Percentiles rank a stretch among this genome's conserved stretches.
Conservation (phyloP, 1,140 invertebrate genomes). For the Cyclina sinensis region DNA sequence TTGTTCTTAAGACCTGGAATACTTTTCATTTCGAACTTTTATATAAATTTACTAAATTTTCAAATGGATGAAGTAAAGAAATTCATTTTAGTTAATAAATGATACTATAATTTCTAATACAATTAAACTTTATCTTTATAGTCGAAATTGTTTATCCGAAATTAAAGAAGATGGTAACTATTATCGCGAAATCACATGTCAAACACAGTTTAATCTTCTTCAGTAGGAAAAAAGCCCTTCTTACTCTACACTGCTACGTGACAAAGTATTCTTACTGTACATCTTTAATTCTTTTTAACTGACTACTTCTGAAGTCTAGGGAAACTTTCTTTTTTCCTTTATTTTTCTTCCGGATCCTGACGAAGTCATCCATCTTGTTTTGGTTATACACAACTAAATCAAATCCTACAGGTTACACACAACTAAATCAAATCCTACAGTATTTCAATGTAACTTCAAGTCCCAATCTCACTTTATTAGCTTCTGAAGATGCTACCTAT, state of each 20-base stretch:
- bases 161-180: not conserved
- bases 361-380: conserved; percentile 1
- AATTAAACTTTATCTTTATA: not conserved
- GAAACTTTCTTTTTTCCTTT: not conserved
- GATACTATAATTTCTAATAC: not conserved
- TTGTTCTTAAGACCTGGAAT: too few relatives aligned
- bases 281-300: not conserved
- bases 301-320: not conserved
- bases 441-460: too few relatives aligned
- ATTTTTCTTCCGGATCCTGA: not conserved
- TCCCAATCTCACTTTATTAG: too few relatives aligned
- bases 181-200: not conserved
- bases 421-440: too few relatives aligned
- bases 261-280: not conserved
- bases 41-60: not conserved
- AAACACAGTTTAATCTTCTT: not conserved
- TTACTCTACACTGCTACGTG: not conserved
- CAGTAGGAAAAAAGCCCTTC: too few relatives aligned
- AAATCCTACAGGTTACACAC: not conserved
- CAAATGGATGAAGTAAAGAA: not conserved
- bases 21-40: too few relatives aligned
- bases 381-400: not conserved
- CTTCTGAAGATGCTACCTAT: too few relatives aligned
- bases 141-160: not conserved
- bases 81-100: too few relatives aligned